Evolutionary conservation across 2,797 vertebrate genomes (phyloP), one percentile per base, ranked within the genome.

Genomic region (Phalanger gymnotis): DNA sequence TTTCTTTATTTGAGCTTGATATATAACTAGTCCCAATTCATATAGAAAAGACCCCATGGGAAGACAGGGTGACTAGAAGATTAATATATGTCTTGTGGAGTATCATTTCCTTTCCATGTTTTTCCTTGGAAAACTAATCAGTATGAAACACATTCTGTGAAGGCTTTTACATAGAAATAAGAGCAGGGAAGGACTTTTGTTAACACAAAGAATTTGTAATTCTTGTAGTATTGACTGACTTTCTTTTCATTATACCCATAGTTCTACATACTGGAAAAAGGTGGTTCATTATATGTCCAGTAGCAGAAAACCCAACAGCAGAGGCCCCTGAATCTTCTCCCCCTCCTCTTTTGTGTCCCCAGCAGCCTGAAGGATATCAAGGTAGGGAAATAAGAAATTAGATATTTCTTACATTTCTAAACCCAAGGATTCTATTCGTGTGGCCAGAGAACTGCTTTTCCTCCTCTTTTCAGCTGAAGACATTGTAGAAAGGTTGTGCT

Each of bases 271-370:
- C 99, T 28, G 99, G 99, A 31, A 99, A 99, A 98, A 99, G 99
- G 90, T 99, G 99, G 99, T 99, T 99, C 98, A 99, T 99, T 97
- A 99, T 99, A 98, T 99, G 99, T 96, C 99, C 99, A 0, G 99
- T 99, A 96, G 99, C 99, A 95, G 99, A 99, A 98, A 99, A 99
- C 13, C 98, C 99, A 5, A 94, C 98, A 56, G 97, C 98, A 16
- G 98, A 98, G 54, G 97, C 95, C 58, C 98, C 98, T 0, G 99
- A 99, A 91, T 99, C 99, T 47, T 99, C 99, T 12, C 98, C 99
- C 0, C 99, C 99, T 0, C 99, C 98, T 94, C 98, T 98, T 97
- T 97, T 98, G 93, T 98, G 96, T 55, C 94, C 98, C 47, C 97
- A 99, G 97, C 99, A 99, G 96, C 98, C 98, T 90, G 99, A 98